Conservation (phyloP, 2,113 vertebrate genomes). For the Arothron firmamentum region DNA sequence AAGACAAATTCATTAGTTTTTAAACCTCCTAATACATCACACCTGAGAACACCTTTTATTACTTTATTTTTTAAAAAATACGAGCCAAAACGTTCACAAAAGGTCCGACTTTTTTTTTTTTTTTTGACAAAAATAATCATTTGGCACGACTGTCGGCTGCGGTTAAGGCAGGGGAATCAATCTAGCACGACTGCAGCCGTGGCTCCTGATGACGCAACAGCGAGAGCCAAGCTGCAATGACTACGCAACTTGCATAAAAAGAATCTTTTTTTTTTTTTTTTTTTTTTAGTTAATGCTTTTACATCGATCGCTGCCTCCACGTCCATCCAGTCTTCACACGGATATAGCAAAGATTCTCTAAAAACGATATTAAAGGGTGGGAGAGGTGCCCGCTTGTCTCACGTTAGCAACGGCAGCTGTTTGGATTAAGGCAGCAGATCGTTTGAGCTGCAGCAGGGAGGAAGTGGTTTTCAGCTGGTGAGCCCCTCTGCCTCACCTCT, state of each 20-base stretch:
- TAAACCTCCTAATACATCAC: neutral
- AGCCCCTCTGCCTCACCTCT: too few relatives aligned
- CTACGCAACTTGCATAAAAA: slow-evolving; percentile 46
- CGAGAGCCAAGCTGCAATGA: slow-evolving; percentile 53
- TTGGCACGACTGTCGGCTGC: slow-evolving; percentile 71
- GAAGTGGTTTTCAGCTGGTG: slow-evolving; percentile 63
- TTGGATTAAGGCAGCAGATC: slow-evolving; percentile 23
- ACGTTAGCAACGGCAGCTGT: slow-evolving; percentile 22
- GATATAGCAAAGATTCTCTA: slow-evolving; percentile 12
- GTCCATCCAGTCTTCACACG: slow-evolving; percentile 21
- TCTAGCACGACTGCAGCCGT: slow-evolving; percentile 35
- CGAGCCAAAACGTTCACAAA: slow-evolving; percentile 14
- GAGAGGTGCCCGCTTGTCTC: too few relatives aligned
- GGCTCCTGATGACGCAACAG: slow-evolving; percentile 62
- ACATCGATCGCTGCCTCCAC: slow-evolving; percentile 34
- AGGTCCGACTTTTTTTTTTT: slow-evolving; percentile 28
- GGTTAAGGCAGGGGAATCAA: slow-evolving; percentile 63
- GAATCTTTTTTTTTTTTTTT: neutral
- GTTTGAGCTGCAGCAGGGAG: slow-evolving; percentile 55
- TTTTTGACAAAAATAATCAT: slow-evolving; percentile 45
- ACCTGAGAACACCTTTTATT: neutral
- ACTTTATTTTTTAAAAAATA: slow-evolving; percentile 10
- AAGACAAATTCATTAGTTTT: slow-evolving; percentile 4
- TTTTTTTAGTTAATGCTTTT: slow-evolving; percentile 27
- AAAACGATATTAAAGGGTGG: slow-evolving; percentile 28